A percentile compares a stretch with the other conserved stretches of the same genome.
These are phyloP conservation scores for Cordylochernes scorpioides DNA, from an alignment of 2,888 invertebrate species.

Conservation along the genomic window DNA sequence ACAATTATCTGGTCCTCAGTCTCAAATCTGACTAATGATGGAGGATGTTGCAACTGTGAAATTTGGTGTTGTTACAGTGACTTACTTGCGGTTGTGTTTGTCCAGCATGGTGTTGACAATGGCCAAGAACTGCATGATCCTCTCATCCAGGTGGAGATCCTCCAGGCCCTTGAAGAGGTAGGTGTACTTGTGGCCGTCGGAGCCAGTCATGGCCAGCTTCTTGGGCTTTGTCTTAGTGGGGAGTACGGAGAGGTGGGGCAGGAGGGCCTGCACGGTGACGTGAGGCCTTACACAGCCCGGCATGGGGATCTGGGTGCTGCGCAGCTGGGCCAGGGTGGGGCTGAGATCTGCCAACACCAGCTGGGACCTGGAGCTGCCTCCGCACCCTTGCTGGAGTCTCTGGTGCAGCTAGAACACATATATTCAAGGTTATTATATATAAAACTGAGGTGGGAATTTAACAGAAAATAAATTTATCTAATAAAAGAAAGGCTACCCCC, in stretches of 20 bases:
- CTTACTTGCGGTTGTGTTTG: conserved; percentile 21
- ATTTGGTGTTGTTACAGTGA: too few species aligned
- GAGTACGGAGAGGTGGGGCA: conserved; percentile 59
- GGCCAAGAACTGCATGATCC: conserved; percentile 83
- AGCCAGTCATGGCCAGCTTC: conserved; percentile 72
- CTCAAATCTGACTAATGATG: too few species aligned
- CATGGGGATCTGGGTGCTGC: conserved; percentile 60
- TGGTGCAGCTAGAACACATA: conserved; percentile 18
- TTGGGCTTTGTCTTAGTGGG: conserved; percentile 98
- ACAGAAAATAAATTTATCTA: background rate
- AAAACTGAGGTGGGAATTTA: conserved; percentile 22
- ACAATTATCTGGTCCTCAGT: too few species aligned
- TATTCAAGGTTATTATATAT: conserved; percentile 29
- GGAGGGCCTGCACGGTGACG: conserved; percentile 43
- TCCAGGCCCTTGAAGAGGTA: conserved; percentile 91
- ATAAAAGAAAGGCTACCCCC: background rate
- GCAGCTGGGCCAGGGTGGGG: conserved; percentile 48
- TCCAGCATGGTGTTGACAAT: conserved; percentile 86
- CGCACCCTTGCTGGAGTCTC: conserved; percentile 35
- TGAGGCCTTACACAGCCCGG: conserved; percentile 36
- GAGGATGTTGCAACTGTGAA: too few species aligned
- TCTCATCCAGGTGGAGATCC: conserved; percentile 87
- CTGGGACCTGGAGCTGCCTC: conserved; percentile 20
- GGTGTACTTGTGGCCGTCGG: conserved; percentile 70
- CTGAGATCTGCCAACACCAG: conserved; percentile 26